A percentile compares a stretch with the other conserved stretches of the same genome.
Evolutionary conservation across 2,797 vertebrate species (phyloP).

Genomic region (Lophius americanus): DNA sequence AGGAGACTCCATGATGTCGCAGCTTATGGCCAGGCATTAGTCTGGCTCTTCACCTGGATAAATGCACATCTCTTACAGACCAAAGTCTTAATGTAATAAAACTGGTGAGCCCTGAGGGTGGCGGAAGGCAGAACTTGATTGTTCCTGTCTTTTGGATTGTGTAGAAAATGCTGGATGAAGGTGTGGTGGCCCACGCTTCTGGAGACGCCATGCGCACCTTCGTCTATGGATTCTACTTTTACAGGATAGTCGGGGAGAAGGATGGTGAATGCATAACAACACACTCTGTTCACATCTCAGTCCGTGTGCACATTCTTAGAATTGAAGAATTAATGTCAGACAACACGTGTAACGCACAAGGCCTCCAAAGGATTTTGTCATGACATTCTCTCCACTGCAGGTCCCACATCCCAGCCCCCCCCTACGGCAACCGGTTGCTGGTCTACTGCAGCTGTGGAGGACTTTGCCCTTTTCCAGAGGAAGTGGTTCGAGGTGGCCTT

Average conservation of each 20-base stretch:
- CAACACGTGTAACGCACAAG: background rate
- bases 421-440: conserved; percentile 80
- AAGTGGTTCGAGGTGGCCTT: conserved; percentile 99
- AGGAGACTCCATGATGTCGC: no score
- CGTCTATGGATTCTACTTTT: conserved; percentile 98
- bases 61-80: no score
- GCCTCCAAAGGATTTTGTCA: background rate
- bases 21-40: no score
- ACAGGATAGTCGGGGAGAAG: conserved; percentile 90
- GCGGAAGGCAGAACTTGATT: background rate
- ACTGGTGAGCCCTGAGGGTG: no score
- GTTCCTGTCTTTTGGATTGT: conserved; percentile 29
- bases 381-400: conserved; percentile 32
- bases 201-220: conserved; percentile 95
- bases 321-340: background rate
- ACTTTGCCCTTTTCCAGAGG: conserved; percentile 94
- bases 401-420: conserved; percentile 72
- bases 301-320: no score
- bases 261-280: conserved; percentile 81
- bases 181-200: conserved; percentile 91
- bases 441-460: conserved; percentile 89
- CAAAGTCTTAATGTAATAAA: no score
- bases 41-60: no score
- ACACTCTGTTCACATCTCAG: background rate
- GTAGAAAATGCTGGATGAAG: conserved; percentile 98